Percentiles rank a stretch among this genome's conserved stretches.
These are phyloP conservation scores for Capromys pilorides DNA, from an alignment of 2,797 vertebrate species.

Conservation along the genomic window DNA sequence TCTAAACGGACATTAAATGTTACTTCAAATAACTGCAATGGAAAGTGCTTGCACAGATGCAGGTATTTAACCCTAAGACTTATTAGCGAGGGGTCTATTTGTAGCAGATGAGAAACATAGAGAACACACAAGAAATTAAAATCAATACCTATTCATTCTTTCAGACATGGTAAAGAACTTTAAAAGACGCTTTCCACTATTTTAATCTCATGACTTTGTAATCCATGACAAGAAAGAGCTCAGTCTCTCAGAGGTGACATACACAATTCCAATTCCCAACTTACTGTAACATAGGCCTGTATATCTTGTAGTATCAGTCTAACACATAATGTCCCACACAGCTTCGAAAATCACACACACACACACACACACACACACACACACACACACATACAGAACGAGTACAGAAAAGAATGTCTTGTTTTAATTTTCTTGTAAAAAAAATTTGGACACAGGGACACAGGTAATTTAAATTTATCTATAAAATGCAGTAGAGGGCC, in stretches of 20 bases:
- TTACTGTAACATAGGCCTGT: neutral
- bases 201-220: neutral
- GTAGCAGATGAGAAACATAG: neutral
- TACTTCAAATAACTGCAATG: neutral
- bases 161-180: neutral
- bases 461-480: neutral
- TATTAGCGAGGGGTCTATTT: neutral
- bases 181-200: neutral
- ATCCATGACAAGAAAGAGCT: neutral
- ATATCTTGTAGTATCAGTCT: neutral
- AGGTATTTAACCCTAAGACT: neutral
- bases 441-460: neutral
- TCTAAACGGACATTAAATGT: neutral
- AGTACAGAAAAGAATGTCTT: neutral
- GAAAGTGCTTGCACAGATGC: neutral
- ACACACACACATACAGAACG: neutral
- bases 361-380: neutral
- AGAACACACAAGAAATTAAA: slow-evolving; percentile 22
- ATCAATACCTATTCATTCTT: slow-evolving; percentile 7
- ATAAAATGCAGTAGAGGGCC: neutral
- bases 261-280: neutral
- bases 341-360: neutral
- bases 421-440: neutral
- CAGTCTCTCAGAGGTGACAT: neutral
- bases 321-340: neutral